Evolutionary conservation across 2,113 vertebrate species (phyloP).

Genomic region (Xiphophorus maculatus): DNA sequence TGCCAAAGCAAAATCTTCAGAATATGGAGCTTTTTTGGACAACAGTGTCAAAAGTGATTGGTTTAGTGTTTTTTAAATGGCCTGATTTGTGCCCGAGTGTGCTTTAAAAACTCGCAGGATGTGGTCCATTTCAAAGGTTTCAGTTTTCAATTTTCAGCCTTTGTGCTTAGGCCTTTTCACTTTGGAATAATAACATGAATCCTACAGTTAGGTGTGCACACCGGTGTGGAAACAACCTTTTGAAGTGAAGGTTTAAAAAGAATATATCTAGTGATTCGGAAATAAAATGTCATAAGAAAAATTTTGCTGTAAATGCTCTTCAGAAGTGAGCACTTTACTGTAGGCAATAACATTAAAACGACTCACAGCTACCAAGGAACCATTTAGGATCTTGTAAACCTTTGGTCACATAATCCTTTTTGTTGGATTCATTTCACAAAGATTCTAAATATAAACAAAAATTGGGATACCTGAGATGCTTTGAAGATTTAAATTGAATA

Average conservation of each 20-base stretch:
- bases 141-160: neutral
- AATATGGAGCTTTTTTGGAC: constrained; percentile 1
- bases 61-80: neutral
- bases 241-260: neutral
- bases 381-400: neutral
- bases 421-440: neutral
- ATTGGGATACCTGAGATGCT: no score
- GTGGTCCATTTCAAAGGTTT: neutral
- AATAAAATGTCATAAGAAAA: neutral
- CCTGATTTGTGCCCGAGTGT: neutral
- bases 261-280: neutral
- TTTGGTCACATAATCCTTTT: neutral
- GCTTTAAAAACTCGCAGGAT: neutral
- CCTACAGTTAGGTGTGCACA: neutral
- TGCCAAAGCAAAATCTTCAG: neutral
- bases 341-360: neutral
- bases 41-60: neutral
- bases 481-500: no score
- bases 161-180: constrained; percentile 3
- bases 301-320: neutral
- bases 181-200: constrained; percentile 8
- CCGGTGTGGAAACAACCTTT: neutral
- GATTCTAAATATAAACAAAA: no score
- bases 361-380: neutral
- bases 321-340: neutral